A percentile compares a stretch with the other conserved stretches of the same genome.
Evolutionary conservation across 1,140 invertebrate genomes (phyloP).

Genomic region (Bombus cullumanus): DNA sequence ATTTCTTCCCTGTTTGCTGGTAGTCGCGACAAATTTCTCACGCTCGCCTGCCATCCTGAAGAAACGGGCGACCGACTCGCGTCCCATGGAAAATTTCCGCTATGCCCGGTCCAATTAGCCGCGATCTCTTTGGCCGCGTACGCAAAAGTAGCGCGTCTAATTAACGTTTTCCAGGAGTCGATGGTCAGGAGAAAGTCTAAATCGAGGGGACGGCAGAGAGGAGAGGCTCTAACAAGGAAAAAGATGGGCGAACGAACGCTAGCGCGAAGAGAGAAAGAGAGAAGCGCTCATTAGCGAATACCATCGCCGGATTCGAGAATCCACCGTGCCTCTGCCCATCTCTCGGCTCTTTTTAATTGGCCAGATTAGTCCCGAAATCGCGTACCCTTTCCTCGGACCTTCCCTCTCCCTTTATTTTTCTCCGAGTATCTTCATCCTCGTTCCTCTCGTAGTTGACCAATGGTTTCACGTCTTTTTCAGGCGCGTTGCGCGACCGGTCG

Average conservation of each 20-base stretch:
- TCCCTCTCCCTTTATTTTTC: conserved; percentile 21
- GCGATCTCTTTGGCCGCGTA: conserved; percentile 24
- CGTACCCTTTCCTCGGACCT: conserved; percentile 48
- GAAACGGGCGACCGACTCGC: no score
- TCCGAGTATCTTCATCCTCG: conserved; percentile 19
- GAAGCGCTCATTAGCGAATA: conserved; percentile 81
- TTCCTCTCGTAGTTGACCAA: neutral
- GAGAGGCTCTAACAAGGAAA: neutral
- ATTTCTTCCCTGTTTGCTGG: neutral
- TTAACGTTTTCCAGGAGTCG: conserved; percentile 80
- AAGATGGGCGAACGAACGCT: neutral
- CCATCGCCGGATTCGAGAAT: conserved; percentile 74
- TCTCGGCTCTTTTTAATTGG: conserved; percentile 79
- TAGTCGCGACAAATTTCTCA: conserved; percentile 51
- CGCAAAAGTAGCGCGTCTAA: conserved; percentile 74
- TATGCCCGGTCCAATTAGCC: conserved; percentile 49
- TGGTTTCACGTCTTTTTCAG: neutral
- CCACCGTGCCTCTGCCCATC: conserved; percentile 41
- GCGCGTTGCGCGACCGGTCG: neutral
- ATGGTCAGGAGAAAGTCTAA: conserved; percentile 18
- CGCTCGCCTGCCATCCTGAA: conserved; percentile 18
- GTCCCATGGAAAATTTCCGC: conserved; percentile 39
- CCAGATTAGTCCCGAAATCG: conserved; percentile 80
- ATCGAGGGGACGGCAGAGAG: conserved; percentile 1
- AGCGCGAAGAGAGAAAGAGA: neutral